phyloP scores from a whole-genome alignment of 2,888 invertebrate genomes.

The Thera obeliscata region DNA sequence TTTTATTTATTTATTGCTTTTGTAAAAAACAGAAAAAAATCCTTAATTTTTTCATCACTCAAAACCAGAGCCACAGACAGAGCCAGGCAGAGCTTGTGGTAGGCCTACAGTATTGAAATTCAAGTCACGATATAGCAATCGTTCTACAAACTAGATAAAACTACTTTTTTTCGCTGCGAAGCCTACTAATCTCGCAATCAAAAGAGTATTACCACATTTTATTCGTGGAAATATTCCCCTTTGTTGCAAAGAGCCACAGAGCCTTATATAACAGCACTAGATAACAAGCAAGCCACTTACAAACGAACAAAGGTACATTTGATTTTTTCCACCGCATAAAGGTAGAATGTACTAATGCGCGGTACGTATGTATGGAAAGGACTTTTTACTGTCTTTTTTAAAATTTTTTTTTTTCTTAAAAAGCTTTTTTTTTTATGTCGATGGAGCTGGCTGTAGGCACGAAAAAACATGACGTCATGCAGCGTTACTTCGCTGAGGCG shows the following conservation, averaged over 20 bases:
- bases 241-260: conserved; percentile 6
- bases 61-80: no score
- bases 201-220: conserved; percentile 2
- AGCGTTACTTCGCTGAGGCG: no score
- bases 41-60: no score
- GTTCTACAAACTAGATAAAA: not conserved
- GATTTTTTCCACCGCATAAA: conserved; percentile 37
- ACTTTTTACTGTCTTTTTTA: not conserved
- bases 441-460: no score
- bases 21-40: no score
- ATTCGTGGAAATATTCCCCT: not conserved
- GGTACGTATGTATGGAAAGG: conserved; percentile 19
- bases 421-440: no score
- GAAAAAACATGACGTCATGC: no score
- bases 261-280: conserved; percentile 13
- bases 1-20: no score
- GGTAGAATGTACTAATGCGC: conserved; percentile 35
- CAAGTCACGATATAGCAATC: no score
- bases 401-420: no score
- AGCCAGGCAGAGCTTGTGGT: no score
- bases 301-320: conserved; percentile 35
- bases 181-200: not conserved
- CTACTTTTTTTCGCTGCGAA: not conserved
- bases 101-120: no score
- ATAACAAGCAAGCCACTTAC: conserved; percentile 28